Evolutionary conservation across 1,140 invertebrate species (phyloP), one percentile per base, ranked within the genome.

Genomic region (Kradibia gibbosae): DNA sequence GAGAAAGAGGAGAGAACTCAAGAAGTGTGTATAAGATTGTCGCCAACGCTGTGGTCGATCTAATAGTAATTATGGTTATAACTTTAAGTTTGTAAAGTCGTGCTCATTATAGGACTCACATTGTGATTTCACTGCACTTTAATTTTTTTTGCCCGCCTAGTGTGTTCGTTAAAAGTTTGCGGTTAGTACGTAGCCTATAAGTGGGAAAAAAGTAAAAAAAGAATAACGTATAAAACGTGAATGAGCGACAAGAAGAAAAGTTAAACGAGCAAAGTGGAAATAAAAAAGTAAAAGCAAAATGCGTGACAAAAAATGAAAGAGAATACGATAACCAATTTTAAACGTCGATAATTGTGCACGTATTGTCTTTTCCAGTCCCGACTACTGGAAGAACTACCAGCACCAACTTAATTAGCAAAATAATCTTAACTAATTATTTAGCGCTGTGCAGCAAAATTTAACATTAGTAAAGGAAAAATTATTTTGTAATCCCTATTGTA

Each of bases 91-190:
- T 81, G 67, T 75, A 53, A 45, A 22, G n/a, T 67, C 60, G 48
- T 53, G 57, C 55, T 80, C 28, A 74, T 80, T 74, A 53, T 65
- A 34, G 0, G 36, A 77, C 42, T 62, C 75, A 76, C 28, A 48
- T 76, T 25, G 57, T 48, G 74, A 65, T 79, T 79, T 71, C 67
- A n/a, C 53, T 62, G 17, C 11, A 55, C 22, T 42, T 25, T 20
- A 48, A 73, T 34, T 28, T 67, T 67, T 67, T 45, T 67, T 50
- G 22, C 57, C 10, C 22, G 17, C 34, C 22, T 17, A 11, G 39
- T 31, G 31, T 60, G 71, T 76, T 81, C 73, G 73, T 81, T 81
- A 76, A 81, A 81, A 81, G 45, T 81, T 76, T 76, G 60, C 48
- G 62, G 60, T 57, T 60, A 22, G 53, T n/a, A 55, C n/a, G 17